Conservation (phyloP, 2,888 invertebrate species). For the Reticulitermes lucifugus region DNA sequence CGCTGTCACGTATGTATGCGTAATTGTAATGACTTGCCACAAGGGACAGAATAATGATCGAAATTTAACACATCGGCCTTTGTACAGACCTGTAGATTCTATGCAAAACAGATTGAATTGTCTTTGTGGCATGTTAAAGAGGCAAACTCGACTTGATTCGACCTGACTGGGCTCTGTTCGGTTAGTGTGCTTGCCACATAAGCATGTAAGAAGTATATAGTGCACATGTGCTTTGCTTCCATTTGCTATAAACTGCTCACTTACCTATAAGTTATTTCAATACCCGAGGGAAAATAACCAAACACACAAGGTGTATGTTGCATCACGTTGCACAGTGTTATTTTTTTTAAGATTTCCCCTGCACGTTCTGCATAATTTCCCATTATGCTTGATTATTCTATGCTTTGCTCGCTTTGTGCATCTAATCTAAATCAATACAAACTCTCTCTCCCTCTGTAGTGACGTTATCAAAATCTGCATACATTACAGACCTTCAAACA, state of each 20-base stretch:
- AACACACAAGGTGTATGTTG: background rate
- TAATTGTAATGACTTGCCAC: too few species aligned
- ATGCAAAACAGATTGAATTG: too few species aligned
- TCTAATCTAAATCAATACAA: constrained; percentile 21
- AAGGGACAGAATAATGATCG: too few species aligned
- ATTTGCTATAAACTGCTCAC: background rate
- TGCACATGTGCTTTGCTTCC: too few species aligned
- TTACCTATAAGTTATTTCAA: background rate
- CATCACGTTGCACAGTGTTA: background rate
- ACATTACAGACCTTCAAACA: constrained; percentile 35
- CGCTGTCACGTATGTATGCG: too few species aligned
- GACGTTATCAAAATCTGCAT: constrained; percentile 33
- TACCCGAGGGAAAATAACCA: background rate
- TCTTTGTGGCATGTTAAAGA: too few species aligned
- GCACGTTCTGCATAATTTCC: constrained; percentile 8
- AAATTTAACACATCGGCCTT: too few species aligned
- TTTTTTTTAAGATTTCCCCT: background rate
- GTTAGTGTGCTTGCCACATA: too few species aligned
- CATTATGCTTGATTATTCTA: constrained; percentile 15
- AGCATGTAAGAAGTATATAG: too few species aligned
- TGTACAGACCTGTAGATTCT: too few species aligned
- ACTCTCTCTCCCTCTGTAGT: constrained; percentile 19
- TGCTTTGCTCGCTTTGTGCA: background rate
- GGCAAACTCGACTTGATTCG: too few species aligned
- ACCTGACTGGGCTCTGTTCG: too few species aligned